A percentile compares a stretch with the other conserved stretches of the same genome.
Evolutionary conservation across 2,113 vertebrate species (phyloP).

Genomic region (Irena cyanogastra): DNA sequence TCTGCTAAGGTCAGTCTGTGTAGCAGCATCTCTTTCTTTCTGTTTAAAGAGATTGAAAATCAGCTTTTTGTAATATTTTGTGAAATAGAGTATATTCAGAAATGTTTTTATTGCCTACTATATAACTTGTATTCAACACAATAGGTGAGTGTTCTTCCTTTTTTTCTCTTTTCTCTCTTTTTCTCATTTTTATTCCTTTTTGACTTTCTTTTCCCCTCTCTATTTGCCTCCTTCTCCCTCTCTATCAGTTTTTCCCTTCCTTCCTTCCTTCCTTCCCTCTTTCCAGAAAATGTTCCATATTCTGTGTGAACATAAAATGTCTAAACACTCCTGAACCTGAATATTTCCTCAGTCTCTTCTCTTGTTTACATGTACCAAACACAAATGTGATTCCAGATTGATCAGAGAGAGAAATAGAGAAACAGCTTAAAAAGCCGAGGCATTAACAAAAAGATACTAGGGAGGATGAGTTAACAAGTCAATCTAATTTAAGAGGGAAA

Average conservation of each 20-base stretch:
- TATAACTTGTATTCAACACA: neutral
- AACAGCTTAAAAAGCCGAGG: neutral
- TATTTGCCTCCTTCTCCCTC: too few species aligned
- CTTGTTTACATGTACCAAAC: neutral
- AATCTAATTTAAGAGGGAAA: constrained; percentile 10
- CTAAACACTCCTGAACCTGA: neutral
- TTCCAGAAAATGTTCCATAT: neutral
- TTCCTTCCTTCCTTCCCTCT: neutral
- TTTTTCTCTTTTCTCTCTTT: neutral
- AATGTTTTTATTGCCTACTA: neutral
- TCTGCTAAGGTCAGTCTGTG: constrained; percentile 29
- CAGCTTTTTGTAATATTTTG: neutral
- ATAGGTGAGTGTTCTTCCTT: neutral
- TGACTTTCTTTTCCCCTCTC: too few species aligned
- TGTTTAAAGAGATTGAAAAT: constrained; percentile 4
- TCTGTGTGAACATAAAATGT: neutral
- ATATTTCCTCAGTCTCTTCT: neutral
- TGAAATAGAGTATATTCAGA: neutral
- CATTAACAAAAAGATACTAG: neutral
- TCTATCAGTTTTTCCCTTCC: too few species aligned
- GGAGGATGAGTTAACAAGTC: constrained; percentile 12
- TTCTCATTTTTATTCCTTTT: neutral
- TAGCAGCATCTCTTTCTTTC: neutral
- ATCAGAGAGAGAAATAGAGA: neutral
- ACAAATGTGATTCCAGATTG: neutral